Conservation (phyloP, 2,888 invertebrate species). For the Pristionchus mayeri region DNA sequence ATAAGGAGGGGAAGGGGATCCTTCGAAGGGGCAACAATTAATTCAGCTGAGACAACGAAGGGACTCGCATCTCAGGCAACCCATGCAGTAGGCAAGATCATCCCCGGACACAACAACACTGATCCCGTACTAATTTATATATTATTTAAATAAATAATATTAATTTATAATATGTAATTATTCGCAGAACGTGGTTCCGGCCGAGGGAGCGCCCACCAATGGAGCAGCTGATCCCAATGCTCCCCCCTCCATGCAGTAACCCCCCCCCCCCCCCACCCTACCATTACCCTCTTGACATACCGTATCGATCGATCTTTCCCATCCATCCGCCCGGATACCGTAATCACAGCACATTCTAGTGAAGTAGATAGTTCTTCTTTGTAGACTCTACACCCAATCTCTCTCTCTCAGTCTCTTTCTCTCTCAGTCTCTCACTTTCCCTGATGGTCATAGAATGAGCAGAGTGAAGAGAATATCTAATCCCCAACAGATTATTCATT, state of each 20-base stretch:
- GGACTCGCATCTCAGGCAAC: conserved; percentile 45
- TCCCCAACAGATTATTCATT: conserved; percentile 16
- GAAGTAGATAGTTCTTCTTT: neutral
- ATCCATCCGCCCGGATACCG: neutral
- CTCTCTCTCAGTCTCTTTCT: no score
- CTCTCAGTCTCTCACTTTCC: conserved; percentile 28
- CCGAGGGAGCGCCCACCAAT: neutral
- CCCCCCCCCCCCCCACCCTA: neutral
- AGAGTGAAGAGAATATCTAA: neutral
- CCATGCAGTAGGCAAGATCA: conserved; percentile 44
- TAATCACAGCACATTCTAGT: neutral
- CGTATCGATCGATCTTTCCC: conserved; percentile 37
- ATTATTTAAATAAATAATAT: neutral
- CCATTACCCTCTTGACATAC: neutral
- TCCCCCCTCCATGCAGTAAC: conserved; percentile 8
- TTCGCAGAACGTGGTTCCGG: neutral
- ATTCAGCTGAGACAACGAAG: conserved; percentile 46
- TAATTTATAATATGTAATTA: neutral
- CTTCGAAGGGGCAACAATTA: neutral
- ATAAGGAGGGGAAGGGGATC: neutral
- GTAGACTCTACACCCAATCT: neutral
- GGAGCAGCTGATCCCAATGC: conserved; percentile 17
- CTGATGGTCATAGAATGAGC: neutral
- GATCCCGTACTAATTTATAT: conserved; percentile 3
- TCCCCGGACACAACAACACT: conserved; percentile 24